phyloP scores from a whole-genome alignment of 1,140 invertebrate genomes.

The Nomia melanderi region DNA sequence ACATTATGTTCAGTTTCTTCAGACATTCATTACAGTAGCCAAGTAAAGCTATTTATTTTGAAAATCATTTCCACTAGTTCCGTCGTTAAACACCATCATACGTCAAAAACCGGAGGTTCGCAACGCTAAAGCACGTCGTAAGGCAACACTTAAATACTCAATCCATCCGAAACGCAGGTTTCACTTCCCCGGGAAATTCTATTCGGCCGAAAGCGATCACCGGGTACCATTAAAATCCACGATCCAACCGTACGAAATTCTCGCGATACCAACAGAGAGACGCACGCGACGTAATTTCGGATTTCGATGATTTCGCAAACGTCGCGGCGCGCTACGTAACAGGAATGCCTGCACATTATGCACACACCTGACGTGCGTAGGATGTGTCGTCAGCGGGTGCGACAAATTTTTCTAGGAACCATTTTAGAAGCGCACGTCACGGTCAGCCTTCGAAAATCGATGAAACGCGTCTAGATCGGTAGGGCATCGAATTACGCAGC shows the following conservation, averaged over 20 bases:
- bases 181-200: not conserved
- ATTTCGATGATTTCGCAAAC: not conserved
- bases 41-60: too few species aligned
- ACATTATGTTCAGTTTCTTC: too few species aligned
- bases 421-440: conserved; percentile 7
- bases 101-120: too few species aligned
- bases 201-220: not conserved
- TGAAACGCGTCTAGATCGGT: not conserved
- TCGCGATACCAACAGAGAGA: not conserved
- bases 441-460: not conserved
- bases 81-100: too few species aligned
- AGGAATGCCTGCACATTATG: conserved; percentile 1
- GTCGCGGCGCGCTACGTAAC: not conserved
- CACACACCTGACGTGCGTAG: not conserved
- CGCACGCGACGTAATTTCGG: not conserved
- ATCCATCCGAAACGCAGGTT: not conserved
- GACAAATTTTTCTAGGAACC: conserved; percentile 18
- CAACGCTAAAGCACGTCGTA: too few species aligned
- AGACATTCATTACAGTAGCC: too few species aligned
- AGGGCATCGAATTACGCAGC: not conserved
- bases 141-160: too few species aligned
- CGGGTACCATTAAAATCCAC: too few species aligned
- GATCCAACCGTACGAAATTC: not conserved
- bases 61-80: too few species aligned
- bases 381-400: not conserved